phyloP scores from a whole-genome alignment of 2,797 vertebrate genomes.

The Otolemur crassicaudatus region DNA sequence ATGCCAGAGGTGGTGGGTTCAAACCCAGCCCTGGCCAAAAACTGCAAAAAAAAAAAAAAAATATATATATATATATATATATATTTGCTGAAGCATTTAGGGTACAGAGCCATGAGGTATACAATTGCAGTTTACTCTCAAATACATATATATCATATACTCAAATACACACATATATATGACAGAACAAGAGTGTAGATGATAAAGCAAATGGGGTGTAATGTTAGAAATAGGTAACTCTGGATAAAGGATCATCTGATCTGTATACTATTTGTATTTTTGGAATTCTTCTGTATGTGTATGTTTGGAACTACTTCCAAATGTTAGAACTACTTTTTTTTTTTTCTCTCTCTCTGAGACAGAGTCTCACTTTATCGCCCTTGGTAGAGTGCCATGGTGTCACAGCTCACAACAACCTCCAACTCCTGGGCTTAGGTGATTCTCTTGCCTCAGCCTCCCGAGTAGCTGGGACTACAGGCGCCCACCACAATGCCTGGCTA shows the following conservation, averaged over 20 bases:
- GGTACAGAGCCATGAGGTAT: neutral
- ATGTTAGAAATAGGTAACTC: constrained; percentile 8
- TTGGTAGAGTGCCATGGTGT: too few relatives aligned
- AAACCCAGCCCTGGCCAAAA: too few relatives aligned
- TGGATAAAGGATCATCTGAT: neutral
- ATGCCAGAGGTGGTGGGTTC: too few relatives aligned
- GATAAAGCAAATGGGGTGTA: constrained; percentile 33
- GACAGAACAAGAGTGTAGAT: neutral
- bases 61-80: too few relatives aligned
- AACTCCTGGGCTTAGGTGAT: too few relatives aligned
- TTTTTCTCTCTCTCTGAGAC: too few relatives aligned
- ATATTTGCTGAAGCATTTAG: neutral
- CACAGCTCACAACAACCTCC: too few relatives aligned
- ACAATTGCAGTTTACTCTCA: neutral
- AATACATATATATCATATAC: neutral
- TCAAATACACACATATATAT: neutral
- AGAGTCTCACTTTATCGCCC: too few relatives aligned
- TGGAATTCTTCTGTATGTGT: neutral
- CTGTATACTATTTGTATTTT: neutral
- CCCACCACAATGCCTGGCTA: too few relatives aligned
- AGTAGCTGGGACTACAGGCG: too few relatives aligned
- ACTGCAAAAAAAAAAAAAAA: too few relatives aligned
- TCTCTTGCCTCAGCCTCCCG: too few relatives aligned
- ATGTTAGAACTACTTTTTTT: neutral
- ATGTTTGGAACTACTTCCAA: neutral